Base-by-base conservation (phyloP, 2,113 vertebrate species). In the Anolis sagrei region DNA sequence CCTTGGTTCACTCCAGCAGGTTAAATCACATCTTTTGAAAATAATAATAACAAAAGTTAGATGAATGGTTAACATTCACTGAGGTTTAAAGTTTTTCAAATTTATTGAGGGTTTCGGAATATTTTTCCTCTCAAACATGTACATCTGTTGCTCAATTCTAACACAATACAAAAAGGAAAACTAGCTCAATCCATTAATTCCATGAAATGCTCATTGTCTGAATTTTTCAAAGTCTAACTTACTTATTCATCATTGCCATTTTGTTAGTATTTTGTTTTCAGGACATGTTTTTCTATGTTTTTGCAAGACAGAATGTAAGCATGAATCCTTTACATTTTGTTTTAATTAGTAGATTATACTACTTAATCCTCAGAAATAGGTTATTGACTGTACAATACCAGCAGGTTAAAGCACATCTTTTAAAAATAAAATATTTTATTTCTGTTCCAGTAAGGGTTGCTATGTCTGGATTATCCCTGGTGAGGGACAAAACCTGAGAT, bases 11-110 rank as follows among this genome's bases (percentile, higher is more conserved):
- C n/a, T n/a, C n/a, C n/a, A n/a, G n/a, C n/a, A n/a, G n/a, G n/a
- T n/a, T n/a, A n/a, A n/a, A n/a, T n/a, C n/a, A n/a, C n/a, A n/a
- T n/a, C n/a, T n/a, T n/a, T n/a, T n/a, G n/a, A n/a, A n/a, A n/a
- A 91, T 58, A 88, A 89, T 79, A 70, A 90, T 18, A 70, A 95
- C 91, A 95, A 94, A 96, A 86, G 82, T 79, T 39, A 3, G 2
- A 8, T 18, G 83, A 82, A 83, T 89, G 86, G 89, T 90, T 81
- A 93, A 34, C 88, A 85, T 92, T 90, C 86, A 91, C 7, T 34
- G 79, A 11, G 19, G 83, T 85, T 86, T 34, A 76, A 90, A 89
- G 82, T 90, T 84, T 48, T 90, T 87, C 58, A 88, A 25, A 79
- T 92, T 92, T 88, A 58, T 48, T 78, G 82, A 5, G 87, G 77